Base-by-base conservation (phyloP, 2,888 invertebrate genomes). In the Andrena praecox region DNA sequence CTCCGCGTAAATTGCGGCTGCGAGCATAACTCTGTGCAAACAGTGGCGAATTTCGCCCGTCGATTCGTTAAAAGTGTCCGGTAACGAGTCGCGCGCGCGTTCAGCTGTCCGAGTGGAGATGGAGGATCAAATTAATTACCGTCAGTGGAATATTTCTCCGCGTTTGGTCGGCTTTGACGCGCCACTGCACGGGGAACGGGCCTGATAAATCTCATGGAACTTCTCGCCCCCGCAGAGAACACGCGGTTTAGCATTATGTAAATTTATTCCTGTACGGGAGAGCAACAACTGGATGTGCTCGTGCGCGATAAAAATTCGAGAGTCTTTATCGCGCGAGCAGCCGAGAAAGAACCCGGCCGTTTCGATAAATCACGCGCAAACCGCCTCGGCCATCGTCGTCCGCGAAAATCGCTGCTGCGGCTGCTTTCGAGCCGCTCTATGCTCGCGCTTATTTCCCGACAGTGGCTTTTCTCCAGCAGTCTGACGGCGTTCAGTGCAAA, bases 241-340 rank as follows among this genome's bases (percentile, higher is more conserved):
- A 64, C 59, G 52, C 64, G 59, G 70, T 76, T 68, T 52, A 60
- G 62, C 66, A 67, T 78, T 67, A 67, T 76, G 77, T 42, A 76
- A 76, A 78, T 76, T 31, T 76, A 76, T 76, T 76, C 67, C 29
- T 20, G 50, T 60, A 12, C 50, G 8, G 24, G 54, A 12, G 35
- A 20, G 50, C 60, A 27, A 31, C 69, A 50, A 77, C 52, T 52
- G 76, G 35, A 76, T 67, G 67, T 59, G 60, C 35, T 20, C 35
- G 60, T 20, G 42, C 48, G 42, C 56, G 77, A 52, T 60, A 60
- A 42, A 76, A 78, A 78, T 76, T 62, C 77, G 52, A 48, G 31
- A 12, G 29, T 33, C 48, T 42, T 76, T 52, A 42, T 48, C 62
- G 54, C 62, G 68, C 10, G n/a, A 29, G 33, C 50, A 31, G 48